Conservation (phyloP, 2,113 vertebrate genomes). For the Vimba vimba region DNA sequence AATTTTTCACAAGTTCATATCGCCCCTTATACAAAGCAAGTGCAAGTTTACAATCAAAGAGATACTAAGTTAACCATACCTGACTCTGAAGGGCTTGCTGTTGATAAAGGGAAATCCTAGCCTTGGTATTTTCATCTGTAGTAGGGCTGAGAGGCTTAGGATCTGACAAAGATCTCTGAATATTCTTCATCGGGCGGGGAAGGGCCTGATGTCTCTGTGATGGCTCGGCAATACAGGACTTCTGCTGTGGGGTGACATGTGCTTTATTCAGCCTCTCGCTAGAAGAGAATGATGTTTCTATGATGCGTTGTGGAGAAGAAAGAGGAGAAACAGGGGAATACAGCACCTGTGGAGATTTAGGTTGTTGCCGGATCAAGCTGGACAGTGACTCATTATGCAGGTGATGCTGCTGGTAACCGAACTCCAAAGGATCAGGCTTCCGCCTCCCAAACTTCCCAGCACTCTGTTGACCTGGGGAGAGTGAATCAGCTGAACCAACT, state of each 20-base stretch:
- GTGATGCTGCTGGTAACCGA: slow-evolving; percentile 92
- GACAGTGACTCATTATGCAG: slow-evolving; percentile 90
- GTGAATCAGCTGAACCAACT: slow-evolving; percentile 80
- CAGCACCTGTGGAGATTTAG: slow-evolving; percentile 95
- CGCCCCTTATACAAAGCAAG: neutral
- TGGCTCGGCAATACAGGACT: slow-evolving; percentile 89
- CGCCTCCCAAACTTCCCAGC: slow-evolving; percentile 89
- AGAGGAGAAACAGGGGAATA: slow-evolving; percentile 96
- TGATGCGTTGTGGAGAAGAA: slow-evolving; percentile 91
- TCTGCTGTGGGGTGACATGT: slow-evolving; percentile 95
- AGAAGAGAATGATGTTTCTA: slow-evolving; percentile 90
- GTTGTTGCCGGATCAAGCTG: slow-evolving; percentile 88
- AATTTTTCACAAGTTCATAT: neutral
- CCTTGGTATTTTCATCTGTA: slow-evolving; percentile 89
- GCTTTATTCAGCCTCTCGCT: slow-evolving; percentile 95
- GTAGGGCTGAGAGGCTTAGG: slow-evolving; percentile 97
- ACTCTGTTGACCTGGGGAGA: slow-evolving; percentile 77
- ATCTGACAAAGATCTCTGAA: slow-evolving; percentile 96
- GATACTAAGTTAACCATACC: slow-evolving; percentile 76
- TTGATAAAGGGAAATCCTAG: slow-evolving; percentile 92
- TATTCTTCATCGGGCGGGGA: slow-evolving; percentile 94
- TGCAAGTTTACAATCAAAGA: neutral
- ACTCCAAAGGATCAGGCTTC: slow-evolving; percentile 93
- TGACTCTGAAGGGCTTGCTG: slow-evolving; percentile 91
- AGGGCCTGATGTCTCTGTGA: slow-evolving; percentile 89